These are phyloP conservation scores for Megalonaias nervosa DNA, from an alignment of 1,140 invertebrate species.

Conservation along the genomic window DNA sequence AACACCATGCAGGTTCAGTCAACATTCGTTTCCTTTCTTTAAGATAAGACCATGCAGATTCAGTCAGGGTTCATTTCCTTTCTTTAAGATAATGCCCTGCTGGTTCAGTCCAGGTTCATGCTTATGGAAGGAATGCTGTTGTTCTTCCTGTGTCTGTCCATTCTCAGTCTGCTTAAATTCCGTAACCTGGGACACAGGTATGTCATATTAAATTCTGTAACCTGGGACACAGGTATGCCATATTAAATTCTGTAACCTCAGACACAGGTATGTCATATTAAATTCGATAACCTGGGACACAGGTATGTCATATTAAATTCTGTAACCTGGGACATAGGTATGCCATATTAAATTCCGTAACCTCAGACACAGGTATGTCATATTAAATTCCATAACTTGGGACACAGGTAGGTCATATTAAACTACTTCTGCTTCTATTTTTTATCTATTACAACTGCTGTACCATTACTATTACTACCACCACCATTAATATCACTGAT, in stretches of 20 bases:
- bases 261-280: no score
- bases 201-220: background rate
- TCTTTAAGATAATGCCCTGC: slow-evolving; percentile 89
- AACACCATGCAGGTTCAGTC: background rate
- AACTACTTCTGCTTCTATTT: background rate
- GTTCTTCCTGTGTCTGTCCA: slow-evolving; percentile 87
- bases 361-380: no score
- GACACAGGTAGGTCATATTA: no score
- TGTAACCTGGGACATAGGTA: background rate
- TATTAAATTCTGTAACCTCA: no score
- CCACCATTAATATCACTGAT: no score
- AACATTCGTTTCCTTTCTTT: background rate
- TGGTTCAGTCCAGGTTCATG: slow-evolving; percentile 95
- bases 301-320: background rate
- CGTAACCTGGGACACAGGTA: slow-evolving; percentile 60
- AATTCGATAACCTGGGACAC: background rate
- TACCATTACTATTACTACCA: no score
- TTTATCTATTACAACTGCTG: background rate
- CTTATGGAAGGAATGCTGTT: slow-evolving; percentile 96
- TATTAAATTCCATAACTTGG: no score
- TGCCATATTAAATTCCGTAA: no score
- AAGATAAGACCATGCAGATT: slow-evolving; percentile 28
- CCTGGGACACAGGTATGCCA: slow-evolving; percentile 47
- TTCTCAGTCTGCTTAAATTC: slow-evolving; percentile 87
- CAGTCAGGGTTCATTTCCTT: no score